Base-by-base conservation (phyloP, 1,140 invertebrate genomes). In the Cataglyphis hispanica region DNA sequence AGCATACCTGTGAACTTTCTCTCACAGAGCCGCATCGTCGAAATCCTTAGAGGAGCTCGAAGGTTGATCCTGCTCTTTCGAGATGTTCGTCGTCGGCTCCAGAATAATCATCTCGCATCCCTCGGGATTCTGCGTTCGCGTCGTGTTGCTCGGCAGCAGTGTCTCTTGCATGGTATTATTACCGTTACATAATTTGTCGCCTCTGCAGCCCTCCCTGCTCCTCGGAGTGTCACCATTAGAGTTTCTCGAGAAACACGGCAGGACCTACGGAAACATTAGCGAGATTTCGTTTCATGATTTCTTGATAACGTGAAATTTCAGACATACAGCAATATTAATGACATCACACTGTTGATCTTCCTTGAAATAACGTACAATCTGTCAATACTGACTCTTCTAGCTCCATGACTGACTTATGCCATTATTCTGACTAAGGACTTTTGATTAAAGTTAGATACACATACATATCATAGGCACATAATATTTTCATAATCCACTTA, bases 161-260 rank as follows among this genome's bases (percentile, higher is more conserved):
- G 96, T 96, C 89, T 97, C 97, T 91, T 97, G 97, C 58, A 97
- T 95, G 0, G 97, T 97, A 84, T 97, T 96, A 88, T 97, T 97
- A 2, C 97, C 97, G 92, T 98, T 98, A 92, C 96, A 97, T 11
- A 97, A 96, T 86, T 96, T 96, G 91, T 97, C 97, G 1, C 96
- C 96, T 5, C 92, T 90, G 80, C 94, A 94, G 37, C 92, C 92
- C 53, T 94, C 93, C 0, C 74, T 85, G 84, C 70, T 46, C 86
- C 83, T 40, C 64, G 92, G n/a, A 63, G 53, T 58, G 58, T 25
- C 56, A 1, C 61, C 76, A 11, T 75, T 74, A 5, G 72, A 63
- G 16, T 72, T 86, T 84, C 88, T 91, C 66, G 89, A 74, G 86
- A 97, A 98, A 94, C 97, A 98, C 1, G 97, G 97, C 70, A 98